phyloP scores from a whole-genome alignment of 2,888 invertebrate genomes.

The Unio delphinus region DNA sequence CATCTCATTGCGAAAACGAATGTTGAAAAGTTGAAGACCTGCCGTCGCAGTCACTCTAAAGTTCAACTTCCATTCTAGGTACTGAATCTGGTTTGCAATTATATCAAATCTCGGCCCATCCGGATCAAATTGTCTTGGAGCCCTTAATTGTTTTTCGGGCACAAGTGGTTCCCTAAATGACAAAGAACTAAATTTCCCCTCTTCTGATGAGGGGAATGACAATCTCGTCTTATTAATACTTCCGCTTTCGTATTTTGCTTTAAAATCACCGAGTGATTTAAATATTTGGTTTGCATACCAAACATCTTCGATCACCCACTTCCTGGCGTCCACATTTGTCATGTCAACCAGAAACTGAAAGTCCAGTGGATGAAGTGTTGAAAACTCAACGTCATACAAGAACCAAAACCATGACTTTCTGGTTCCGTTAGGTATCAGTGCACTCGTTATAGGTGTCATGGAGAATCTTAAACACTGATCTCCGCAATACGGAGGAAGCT shows the following conservation, averaged over 20 bases:
- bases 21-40: conserved; percentile 58
- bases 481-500: conserved; percentile 36
- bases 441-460: conserved; percentile 58
- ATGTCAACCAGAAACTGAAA: conserved; percentile 63
- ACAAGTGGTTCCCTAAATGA: conserved; percentile 42
- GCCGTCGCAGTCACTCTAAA: conserved; percentile 55
- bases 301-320: conserved; percentile 57
- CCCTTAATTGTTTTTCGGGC: conserved; percentile 39
- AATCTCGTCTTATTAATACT: conserved; percentile 50
- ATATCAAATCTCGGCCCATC: conserved; percentile 58
- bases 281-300: conserved; percentile 59
- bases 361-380: conserved; percentile 59
- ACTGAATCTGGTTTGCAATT: conserved; percentile 50
- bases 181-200: conserved; percentile 44
- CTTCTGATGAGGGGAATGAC: conserved; percentile 36
- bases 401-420: conserved; percentile 64
- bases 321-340: conserved; percentile 36
- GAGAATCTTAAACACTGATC: conserved; percentile 54
- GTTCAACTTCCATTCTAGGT: conserved; percentile 63
- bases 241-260: conserved; percentile 39
- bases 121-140: conserved; percentile 57
- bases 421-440: conserved; percentile 46
- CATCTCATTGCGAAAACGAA: conserved; percentile 57
- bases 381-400: conserved; percentile 56
- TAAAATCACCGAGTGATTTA: conserved; percentile 42